These are phyloP conservation scores for Palythoa caribaeorum DNA, from an alignment of 92 coral and sea anemone species.

Conservation along the genomic window DNA sequence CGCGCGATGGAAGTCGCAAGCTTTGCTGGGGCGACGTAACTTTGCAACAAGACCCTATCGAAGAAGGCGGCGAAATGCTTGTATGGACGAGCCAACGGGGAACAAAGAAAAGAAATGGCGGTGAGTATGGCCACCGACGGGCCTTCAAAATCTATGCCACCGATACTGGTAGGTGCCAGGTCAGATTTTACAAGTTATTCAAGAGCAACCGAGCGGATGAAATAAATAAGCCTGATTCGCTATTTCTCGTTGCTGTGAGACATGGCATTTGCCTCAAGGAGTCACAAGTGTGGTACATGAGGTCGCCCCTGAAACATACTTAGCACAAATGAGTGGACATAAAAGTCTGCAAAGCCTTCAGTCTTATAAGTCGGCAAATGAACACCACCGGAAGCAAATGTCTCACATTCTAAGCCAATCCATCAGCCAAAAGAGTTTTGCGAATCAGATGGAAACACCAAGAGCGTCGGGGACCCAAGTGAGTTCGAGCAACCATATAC, in stretches of 20 bases:
- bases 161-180: no score
- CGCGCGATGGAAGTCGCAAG: slow-evolving; percentile 64
- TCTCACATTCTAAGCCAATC: slow-evolving; percentile 49
- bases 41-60: slow-evolving; percentile 52
- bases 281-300: slow-evolving; percentile 22
- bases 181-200: slow-evolving; percentile 37
- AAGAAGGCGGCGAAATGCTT: slow-evolving; percentile 51
- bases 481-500: slow-evolving; percentile 37
- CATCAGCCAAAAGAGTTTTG: slow-evolving; percentile 26
- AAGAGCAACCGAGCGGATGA: neutral
- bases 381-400: slow-evolving; percentile 60
- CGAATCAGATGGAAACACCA: slow-evolving; percentile 39
- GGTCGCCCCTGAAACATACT: slow-evolving; percentile 56
- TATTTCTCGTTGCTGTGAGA: slow-evolving; percentile 40
- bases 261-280: neutral
- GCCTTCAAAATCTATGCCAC: slow-evolving; percentile 40
- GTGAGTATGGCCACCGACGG: slow-evolving; percentile 57
- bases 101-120: slow-evolving; percentile 65
- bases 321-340: slow-evolving; percentile 65
- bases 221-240: no score
- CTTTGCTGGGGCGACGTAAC: slow-evolving; percentile 55
- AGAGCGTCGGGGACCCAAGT: slow-evolving; percentile 45
- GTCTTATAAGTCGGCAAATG: slow-evolving; percentile 59
- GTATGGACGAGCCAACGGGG: slow-evolving; percentile 58
- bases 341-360: slow-evolving; percentile 61